A percentile compares a stretch with the other conserved stretches of the same genome.
Evolutionary conservation across 23 tunicate species (phyloP).

Genomic region (Trididemnum clinides): DNA sequence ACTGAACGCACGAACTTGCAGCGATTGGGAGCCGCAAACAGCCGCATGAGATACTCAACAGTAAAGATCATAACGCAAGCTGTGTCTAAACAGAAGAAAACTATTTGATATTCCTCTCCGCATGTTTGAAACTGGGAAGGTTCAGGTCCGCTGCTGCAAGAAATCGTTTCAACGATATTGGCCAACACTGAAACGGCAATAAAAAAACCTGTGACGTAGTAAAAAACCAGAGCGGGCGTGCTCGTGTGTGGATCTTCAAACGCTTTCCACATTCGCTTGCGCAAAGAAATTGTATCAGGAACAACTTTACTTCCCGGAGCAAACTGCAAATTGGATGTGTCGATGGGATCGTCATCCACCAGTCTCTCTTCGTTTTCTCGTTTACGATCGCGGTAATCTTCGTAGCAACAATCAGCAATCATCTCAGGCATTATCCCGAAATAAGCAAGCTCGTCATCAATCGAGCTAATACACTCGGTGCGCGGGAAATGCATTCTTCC

Average conservation of each 20-base stretch:
- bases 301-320: conserved; percentile 27
- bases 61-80: conserved; percentile 99
- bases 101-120: conserved; percentile 77
- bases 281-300: conserved; percentile 51
- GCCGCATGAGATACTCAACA: conserved; percentile 85
- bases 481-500: conserved; percentile 98
- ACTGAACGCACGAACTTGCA: conserved; percentile 96
- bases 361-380: conserved; percentile 92
- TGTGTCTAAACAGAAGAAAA: conserved; percentile 93
- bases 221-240: conserved; percentile 98
- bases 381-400: conserved; percentile 92
- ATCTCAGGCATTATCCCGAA: conserved; percentile 95
- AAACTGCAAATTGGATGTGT: background rate
- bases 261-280: conserved; percentile 92
- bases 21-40: conserved; percentile 96
- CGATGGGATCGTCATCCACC: conserved; percentile 59
- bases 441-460: conserved; percentile 93
- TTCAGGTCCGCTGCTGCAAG: conserved; percentile 67
- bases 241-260: conserved; percentile 97
- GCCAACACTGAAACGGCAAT: conserved; percentile 99
- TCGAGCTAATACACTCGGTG: conserved; percentile 89
- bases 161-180: conserved; percentile 95
- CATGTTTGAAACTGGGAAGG: conserved; percentile 44
- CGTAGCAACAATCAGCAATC: conserved; percentile 98
- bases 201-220: conserved; percentile 98